These are phyloP conservation scores for Hydrozoanthus gracilis DNA, from an alignment of 92 coral and sea anemone genomes.

Conservation along the genomic window DNA sequence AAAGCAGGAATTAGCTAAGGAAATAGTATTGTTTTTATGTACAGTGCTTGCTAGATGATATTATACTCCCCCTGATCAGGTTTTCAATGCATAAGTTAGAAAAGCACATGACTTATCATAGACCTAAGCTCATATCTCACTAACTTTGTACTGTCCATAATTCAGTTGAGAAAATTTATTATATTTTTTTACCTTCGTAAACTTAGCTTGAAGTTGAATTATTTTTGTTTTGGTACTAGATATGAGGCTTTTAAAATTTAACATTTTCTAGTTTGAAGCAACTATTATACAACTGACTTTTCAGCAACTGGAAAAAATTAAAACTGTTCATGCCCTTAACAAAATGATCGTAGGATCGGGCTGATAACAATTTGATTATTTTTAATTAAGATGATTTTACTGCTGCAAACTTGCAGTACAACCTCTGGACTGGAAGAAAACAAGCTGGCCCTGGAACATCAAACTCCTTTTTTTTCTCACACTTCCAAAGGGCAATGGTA, in stretches of 20 bases:
- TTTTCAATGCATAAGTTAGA: background rate
- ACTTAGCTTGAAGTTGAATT: conserved; percentile 3
- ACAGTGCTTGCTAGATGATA: no score
- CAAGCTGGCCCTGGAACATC: conserved; percentile 5
- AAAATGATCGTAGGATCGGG: conserved; percentile 9
- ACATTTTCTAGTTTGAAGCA: background rate
- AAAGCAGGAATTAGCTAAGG: background rate
- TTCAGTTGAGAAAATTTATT: background rate
- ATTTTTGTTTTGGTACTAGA: background rate
- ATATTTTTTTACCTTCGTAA: background rate
- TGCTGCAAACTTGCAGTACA: conserved; percentile 12
- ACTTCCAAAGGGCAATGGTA: background rate
- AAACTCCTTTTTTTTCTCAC: conserved; percentile 6
- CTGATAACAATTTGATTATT: background rate
- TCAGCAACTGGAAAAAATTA: background rate
- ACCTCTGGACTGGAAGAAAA: background rate
- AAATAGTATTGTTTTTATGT: background rate
- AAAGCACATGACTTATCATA: background rate
- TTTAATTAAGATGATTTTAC: background rate
- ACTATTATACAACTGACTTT: background rate
- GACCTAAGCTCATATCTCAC: background rate
- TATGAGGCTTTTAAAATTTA: background rate
- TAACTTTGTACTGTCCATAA: background rate
- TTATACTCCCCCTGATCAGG: background rate
- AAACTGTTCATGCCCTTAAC: background rate